A percentile compares a stretch with the other conserved stretches of the same genome.
Evolutionary conservation across 1,140 invertebrate species (phyloP).

Genomic region (Mizuhopecten yessoensis): DNA sequence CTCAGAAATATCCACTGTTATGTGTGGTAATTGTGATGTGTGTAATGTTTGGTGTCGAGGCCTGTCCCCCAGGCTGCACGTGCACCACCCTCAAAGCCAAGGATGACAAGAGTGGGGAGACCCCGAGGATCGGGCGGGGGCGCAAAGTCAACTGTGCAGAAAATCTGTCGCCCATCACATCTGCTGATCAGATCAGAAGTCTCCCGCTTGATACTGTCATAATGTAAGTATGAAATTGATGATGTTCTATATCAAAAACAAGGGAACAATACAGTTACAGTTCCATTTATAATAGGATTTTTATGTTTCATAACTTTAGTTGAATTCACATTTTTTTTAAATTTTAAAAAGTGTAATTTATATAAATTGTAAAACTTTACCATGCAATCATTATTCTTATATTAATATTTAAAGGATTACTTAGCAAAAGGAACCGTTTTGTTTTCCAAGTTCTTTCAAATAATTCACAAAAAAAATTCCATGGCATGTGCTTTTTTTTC

Average conservation of each 20-base stretch:
- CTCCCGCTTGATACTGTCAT: constrained; percentile 49
- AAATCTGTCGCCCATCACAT: constrained; percentile 48
- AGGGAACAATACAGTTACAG: neutral
- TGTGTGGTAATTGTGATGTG: constrained; percentile 16
- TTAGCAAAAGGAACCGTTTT: no score
- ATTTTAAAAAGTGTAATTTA: no score
- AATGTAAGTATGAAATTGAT: constrained; percentile 46
- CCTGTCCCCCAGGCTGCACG: constrained; percentile 55
- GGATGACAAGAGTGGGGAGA: constrained; percentile 45
- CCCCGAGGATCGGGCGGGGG: constrained; percentile 36
- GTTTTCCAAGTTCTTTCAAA: no score
- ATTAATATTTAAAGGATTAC: no score
- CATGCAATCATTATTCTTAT: no score
- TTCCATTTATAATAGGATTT: no score
- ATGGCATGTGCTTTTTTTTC: no score
- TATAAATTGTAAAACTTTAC: no score
- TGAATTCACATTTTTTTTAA: no score
- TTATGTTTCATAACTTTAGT: no score
- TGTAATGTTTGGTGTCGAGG: constrained; percentile 24
- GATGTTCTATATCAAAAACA: no score
- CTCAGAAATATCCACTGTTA: neutral
- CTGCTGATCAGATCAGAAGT: constrained; percentile 43
- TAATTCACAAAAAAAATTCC: no score
- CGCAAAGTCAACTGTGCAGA: constrained; percentile 47
- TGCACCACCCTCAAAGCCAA: constrained; percentile 50